Evolutionary conservation across 2,113 vertebrate species (phyloP).

Genomic region (Eulacestoma nigropectus): DNA sequence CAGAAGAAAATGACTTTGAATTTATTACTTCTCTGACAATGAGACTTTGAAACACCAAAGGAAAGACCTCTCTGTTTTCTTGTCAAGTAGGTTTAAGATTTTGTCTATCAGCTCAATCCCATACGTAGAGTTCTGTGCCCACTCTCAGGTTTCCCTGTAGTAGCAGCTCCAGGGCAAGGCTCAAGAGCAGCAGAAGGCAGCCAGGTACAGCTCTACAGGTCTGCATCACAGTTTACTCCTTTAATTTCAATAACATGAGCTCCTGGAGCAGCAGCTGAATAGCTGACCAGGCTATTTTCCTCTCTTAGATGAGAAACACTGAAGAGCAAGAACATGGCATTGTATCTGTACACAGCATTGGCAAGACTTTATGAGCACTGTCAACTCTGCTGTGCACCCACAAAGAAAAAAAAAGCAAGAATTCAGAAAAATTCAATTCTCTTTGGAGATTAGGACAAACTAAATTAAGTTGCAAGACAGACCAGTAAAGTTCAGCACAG

Average conservation of each 20-base stretch:
- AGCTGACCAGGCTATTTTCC: background rate
- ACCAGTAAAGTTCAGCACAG: background rate
- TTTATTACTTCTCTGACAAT: background rate
- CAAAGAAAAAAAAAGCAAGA: background rate
- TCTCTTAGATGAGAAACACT: background rate
- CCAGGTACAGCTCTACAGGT: rapidly evolving
- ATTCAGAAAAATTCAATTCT: background rate
- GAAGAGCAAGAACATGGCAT: background rate
- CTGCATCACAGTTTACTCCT: background rate
- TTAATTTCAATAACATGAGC: background rate
- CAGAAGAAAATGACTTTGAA: background rate
- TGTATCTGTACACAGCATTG: background rate
- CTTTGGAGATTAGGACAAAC: background rate
- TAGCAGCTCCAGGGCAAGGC: background rate
- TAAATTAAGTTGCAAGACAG: background rate
- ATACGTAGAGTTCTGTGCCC: background rate
- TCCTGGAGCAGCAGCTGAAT: background rate
- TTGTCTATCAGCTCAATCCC: background rate
- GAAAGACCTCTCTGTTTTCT: background rate
- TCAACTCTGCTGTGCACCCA: background rate
- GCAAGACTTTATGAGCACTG: background rate
- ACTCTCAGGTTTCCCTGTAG: background rate
- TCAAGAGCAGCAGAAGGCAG: background rate
- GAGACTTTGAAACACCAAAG: background rate
- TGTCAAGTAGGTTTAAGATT: background rate